Conservation (phyloP, 2,888 invertebrate genomes). For the Bugula neritina region DNA sequence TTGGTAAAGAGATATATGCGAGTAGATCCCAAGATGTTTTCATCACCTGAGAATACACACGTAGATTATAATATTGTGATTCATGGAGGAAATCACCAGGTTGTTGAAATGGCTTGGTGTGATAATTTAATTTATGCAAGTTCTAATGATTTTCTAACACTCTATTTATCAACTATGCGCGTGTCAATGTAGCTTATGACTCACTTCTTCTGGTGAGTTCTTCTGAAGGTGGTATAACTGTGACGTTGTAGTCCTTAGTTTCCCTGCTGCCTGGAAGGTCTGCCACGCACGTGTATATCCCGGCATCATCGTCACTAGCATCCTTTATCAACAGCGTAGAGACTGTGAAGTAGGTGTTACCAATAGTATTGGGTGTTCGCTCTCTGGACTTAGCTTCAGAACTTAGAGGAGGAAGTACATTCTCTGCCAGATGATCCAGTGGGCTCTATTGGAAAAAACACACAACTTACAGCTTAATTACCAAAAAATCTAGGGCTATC, state of each 20-base stretch:
- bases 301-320: not conserved
- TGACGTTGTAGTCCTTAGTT: not conserved
- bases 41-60: not conserved
- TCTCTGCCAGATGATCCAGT: conserved; percentile 7
- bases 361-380: not conserved
- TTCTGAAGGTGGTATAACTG: not conserved
- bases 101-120: too few relatives aligned
- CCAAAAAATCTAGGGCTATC: too few relatives aligned
- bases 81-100: too few relatives aligned
- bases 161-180: too few relatives aligned
- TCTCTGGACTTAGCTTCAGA: not conserved
- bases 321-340: conserved; percentile 9
- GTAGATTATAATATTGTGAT: not conserved
- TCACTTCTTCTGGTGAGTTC: not conserved
- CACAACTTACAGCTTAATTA: too few relatives aligned
- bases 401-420: not conserved
- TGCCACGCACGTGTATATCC: conserved; percentile 12
- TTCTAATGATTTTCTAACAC: too few relatives aligned
- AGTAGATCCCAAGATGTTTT: not conserved
- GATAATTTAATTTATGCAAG: too few relatives aligned
- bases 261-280: not conserved
- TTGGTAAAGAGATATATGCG: not conserved
- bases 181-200: too few relatives aligned
- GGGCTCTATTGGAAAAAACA: not conserved
- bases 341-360: not conserved